These are phyloP conservation scores for Hydropsyche betteni DNA, from an alignment of 2,888 invertebrate genomes.

Conservation along the genomic window DNA sequence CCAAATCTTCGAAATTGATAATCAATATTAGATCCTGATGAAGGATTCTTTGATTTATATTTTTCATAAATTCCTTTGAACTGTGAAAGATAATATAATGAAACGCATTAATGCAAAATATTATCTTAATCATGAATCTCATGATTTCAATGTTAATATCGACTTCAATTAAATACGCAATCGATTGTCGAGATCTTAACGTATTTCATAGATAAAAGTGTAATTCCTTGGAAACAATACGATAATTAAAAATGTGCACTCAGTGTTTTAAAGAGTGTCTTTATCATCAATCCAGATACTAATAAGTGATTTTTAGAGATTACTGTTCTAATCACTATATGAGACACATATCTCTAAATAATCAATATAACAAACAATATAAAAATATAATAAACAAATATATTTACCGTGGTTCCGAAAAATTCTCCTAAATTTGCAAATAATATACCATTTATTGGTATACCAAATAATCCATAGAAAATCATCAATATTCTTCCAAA, in stretches of 20 bases:
- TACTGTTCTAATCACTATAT: not conserved
- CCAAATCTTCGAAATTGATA: conserved; percentile 75
- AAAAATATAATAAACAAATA: not conserved
- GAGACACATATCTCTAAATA: not conserved
- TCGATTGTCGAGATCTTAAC: too few relatives aligned
- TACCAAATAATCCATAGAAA: conserved; percentile 85
- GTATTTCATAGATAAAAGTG: too few relatives aligned
- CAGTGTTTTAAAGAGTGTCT: too few relatives aligned
- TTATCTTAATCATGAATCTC: too few relatives aligned
- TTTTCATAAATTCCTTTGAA: conserved; percentile 81
- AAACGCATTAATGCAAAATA: too few relatives aligned
- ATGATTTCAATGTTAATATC: too few relatives aligned
- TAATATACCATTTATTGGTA: conserved; percentile 83
- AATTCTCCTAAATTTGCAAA: conserved; percentile 85
- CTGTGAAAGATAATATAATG: conserved; percentile 61
- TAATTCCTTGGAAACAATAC: conserved; percentile 7
- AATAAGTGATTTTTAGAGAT: not conserved
- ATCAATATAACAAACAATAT: not conserved
- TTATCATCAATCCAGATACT: not conserved
- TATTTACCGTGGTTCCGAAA: conserved; percentile 79
- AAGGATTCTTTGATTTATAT: conserved; percentile 76
- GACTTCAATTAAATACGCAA: too few relatives aligned
- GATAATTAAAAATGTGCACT: not conserved
- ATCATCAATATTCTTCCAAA: conserved; percentile 86
- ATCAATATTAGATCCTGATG: conserved; percentile 67